A percentile compares a stretch with the other conserved stretches of the same genome.
These are phyloP conservation scores for Conomelus anceps DNA, from an alignment of 2,888 invertebrate genomes.

Conservation along the genomic window DNA sequence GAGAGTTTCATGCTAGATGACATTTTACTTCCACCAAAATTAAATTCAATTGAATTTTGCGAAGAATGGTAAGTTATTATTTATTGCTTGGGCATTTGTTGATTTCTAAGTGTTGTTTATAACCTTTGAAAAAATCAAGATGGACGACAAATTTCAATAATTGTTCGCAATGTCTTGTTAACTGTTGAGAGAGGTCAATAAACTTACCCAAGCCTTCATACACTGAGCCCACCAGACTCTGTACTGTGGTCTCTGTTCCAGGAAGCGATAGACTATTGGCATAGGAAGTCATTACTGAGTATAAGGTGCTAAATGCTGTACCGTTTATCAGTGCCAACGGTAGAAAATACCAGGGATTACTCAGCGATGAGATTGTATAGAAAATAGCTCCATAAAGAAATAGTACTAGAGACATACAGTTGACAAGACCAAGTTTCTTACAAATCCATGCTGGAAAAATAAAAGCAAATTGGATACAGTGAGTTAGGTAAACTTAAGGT, in stretches of 20 bases:
- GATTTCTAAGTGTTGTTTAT: too few species aligned
- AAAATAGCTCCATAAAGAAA: conserved; percentile 44
- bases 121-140: too few species aligned
- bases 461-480: too few species aligned
- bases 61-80: too few species aligned
- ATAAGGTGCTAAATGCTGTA: conserved; percentile 46
- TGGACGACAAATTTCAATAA: too few species aligned
- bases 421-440: conserved; percentile 31
- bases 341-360: conserved; percentile 45
- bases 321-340: conserved; percentile 47
- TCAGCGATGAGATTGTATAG: conserved; percentile 43
- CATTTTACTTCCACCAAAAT: too few species aligned
- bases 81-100: too few species aligned
- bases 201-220: conserved; percentile 41
- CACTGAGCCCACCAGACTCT: conserved; percentile 41
- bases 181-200: neutral
- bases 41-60: too few species aligned
- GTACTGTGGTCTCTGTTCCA: conserved; percentile 42
- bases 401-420: conserved; percentile 44
- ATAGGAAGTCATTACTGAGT: conserved; percentile 42
- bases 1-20: too few species aligned
- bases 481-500: too few species aligned
- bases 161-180: too few species aligned
- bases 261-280: conserved; percentile 40
- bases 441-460: neutral